A percentile compares a stretch with the other conserved stretches of the same genome.
Evolutionary conservation across 1,140 invertebrate species (phyloP).

Genomic region (fruit fly (Drosophila melanogaster)): DNA sequence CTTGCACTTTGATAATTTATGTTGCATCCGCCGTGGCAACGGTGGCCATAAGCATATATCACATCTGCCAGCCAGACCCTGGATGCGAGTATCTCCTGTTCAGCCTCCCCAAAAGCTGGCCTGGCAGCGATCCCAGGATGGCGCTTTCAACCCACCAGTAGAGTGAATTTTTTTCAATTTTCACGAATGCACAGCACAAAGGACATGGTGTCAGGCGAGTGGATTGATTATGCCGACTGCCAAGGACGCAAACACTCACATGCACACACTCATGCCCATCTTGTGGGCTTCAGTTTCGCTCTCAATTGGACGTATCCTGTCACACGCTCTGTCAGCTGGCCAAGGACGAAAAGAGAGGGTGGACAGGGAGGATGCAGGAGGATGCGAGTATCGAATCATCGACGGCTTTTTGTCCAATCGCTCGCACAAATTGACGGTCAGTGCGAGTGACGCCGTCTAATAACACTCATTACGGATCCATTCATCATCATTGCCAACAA

Average conservation of each 20-base stretch:
- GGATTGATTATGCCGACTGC: conserved; percentile 71
- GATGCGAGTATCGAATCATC: conserved; percentile 4
- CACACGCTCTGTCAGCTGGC: conserved; percentile 45
- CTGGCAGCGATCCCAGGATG: conserved; percentile 11
- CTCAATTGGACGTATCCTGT: conserved; percentile 50
- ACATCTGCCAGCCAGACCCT: conserved; percentile 20
- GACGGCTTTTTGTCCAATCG: conserved; percentile 33
- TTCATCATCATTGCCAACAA: conserved; percentile 52
- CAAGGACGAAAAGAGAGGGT: conserved; percentile 12
- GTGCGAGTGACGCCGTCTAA: conserved; percentile 48
- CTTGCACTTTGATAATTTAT: conserved; percentile 81
- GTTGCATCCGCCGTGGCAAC: conserved; percentile 54
- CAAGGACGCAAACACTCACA: conserved; percentile 44
- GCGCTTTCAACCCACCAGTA: conserved; percentile 31
- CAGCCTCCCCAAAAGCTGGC: conserved; percentile 12
- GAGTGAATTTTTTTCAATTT: conserved; percentile 57
- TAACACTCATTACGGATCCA: conserved; percentile 64
- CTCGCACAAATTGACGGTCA: conserved; percentile 43
- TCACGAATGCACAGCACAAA: conserved; percentile 46
- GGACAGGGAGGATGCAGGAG: not conserved
- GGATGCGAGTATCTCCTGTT: not conserved
- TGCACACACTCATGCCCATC: conserved; percentile 17
- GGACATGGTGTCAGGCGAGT: conserved; percentile 45
- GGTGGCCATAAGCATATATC: conserved; percentile 56
- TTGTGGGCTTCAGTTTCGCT: conserved; percentile 48